These are phyloP conservation scores for Eudasyphora cyanicolor DNA, from an alignment of 2,888 invertebrate species.

Conservation along the genomic window DNA sequence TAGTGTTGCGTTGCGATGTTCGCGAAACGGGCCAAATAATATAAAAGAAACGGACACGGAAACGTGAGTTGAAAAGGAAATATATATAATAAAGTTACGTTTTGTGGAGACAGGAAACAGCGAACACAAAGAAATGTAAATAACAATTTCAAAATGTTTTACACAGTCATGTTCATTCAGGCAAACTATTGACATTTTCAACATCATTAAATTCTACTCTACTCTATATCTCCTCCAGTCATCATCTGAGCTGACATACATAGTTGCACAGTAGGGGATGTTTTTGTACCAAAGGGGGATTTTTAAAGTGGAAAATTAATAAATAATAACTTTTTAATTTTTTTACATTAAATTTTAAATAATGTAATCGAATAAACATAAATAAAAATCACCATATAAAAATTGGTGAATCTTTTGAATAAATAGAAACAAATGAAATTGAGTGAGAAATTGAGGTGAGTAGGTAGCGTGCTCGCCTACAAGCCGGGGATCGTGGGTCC, in stretches of 20 bases:
- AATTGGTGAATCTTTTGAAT: no score
- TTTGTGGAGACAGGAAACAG: not conserved
- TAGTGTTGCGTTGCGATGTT: not conserved
- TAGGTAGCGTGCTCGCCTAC: no score
- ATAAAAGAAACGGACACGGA: not conserved
- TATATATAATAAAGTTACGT: not conserved
- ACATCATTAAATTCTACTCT: slow-evolving; percentile 4
- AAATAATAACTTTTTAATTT: no score
- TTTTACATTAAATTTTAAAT: no score
- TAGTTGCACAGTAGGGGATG: not conserved
- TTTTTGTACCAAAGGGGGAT: not conserved
- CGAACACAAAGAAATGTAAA: not conserved
- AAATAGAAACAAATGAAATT: no score
- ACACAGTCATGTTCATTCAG: slow-evolving; percentile 13
- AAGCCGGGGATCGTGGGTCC: no score
- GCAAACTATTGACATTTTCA: slow-evolving; percentile 21
- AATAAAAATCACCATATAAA: no score
- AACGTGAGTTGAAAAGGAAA: not conserved
- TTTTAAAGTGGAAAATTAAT: no score
- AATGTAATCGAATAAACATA: no score
- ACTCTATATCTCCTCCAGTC: no score
- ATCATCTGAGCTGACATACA: no score
- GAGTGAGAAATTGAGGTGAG: no score
- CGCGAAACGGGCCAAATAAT: not conserved
- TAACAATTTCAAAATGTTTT: not conserved